These are phyloP conservation scores for Oikopleura dioica DNA, from an alignment of 23 tunicate genomes.

Conservation along the genomic window DNA sequence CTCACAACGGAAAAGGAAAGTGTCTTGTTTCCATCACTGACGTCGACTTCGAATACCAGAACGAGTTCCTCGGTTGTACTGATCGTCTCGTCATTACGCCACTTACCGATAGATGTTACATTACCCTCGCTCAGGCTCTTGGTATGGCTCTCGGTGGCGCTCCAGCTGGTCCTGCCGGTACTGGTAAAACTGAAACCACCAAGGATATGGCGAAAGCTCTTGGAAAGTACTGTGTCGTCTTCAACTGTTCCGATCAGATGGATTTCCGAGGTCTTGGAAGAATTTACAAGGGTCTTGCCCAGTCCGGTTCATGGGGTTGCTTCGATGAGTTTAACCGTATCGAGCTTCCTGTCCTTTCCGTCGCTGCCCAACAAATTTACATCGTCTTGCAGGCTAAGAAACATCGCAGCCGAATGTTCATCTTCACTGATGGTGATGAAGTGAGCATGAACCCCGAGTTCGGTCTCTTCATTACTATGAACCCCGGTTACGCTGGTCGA, in stretches of 20 bases:
- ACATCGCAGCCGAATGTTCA: slow-evolving; percentile 36
- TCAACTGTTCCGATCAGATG: slow-evolving; percentile 98
- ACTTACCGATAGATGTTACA: slow-evolving; percentile 96
- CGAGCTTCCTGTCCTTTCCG: slow-evolving; percentile 88
- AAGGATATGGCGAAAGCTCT: slow-evolving; percentile 98
- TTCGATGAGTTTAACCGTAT: slow-evolving; percentile 97
- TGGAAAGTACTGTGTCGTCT: slow-evolving; percentile 90
- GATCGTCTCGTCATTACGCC: slow-evolving; percentile 97
- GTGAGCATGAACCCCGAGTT: slow-evolving; percentile 81
- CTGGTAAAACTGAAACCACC: slow-evolving; percentile 88
- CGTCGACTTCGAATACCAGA: slow-evolving; percentile 71
- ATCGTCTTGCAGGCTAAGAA: slow-evolving; percentile 74
- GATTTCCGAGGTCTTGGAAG: slow-evolving; percentile 88
- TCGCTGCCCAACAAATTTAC: slow-evolving; percentile 97
- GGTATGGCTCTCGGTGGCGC: slow-evolving; percentile 99
- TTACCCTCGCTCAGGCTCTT: slow-evolving; percentile 83
- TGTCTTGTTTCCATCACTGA: slow-evolving; percentile 80
- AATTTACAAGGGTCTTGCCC: slow-evolving; percentile 92
- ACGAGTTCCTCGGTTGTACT: slow-evolving; percentile 91
- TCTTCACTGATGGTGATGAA: slow-evolving; percentile 86
- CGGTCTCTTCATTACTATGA: slow-evolving; percentile 95
- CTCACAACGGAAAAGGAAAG: slow-evolving; percentile 20
- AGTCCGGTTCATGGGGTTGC: slow-evolving; percentile 99
- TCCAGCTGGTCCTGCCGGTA: slow-evolving; percentile 98
- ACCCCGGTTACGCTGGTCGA: slow-evolving; percentile 96